Evolutionary conservation across 2,113 vertebrate species (phyloP).

Genomic region (Hystrix brachyura): DNA sequence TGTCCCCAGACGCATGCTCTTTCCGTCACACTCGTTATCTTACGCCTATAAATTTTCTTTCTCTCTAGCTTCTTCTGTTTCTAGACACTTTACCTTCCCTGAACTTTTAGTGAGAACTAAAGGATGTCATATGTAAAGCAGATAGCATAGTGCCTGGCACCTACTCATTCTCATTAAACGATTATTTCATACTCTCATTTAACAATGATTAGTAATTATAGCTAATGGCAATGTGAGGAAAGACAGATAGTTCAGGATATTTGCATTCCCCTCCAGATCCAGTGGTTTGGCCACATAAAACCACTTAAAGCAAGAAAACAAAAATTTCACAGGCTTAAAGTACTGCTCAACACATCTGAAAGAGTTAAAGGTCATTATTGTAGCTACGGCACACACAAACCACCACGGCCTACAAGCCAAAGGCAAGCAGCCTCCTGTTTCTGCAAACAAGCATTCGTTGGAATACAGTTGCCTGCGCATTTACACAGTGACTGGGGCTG

Average conservation of each 20-base stretch:
- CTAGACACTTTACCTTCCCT: background rate
- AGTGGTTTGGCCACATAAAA: slow-evolving; percentile 16
- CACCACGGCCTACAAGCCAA: background rate
- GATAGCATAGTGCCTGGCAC: background rate
- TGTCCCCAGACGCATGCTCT: background rate
- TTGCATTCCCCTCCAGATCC: background rate
- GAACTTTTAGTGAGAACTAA: background rate
- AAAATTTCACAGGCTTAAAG: background rate
- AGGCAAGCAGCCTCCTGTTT: background rate
- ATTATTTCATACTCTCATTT: background rate
- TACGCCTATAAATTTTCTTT: background rate
- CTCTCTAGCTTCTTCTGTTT: background rate
- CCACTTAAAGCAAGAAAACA: background rate
- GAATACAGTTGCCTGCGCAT: background rate
- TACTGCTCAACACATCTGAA: background rate
- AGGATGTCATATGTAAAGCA: background rate
- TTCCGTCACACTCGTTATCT: background rate
- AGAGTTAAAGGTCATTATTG: slow-evolving; percentile 13
- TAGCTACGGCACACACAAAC: background rate
- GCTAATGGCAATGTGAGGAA: background rate
- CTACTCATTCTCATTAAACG: background rate
- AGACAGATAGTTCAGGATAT: background rate
- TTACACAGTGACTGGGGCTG: background rate
- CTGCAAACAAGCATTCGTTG: background rate
- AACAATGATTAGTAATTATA: background rate